Percentiles rank a stretch among this genome's conserved stretches.
Evolutionary conservation across 2,797 vertebrate genomes (phyloP).

Genomic region (Muscicapa striata): DNA sequence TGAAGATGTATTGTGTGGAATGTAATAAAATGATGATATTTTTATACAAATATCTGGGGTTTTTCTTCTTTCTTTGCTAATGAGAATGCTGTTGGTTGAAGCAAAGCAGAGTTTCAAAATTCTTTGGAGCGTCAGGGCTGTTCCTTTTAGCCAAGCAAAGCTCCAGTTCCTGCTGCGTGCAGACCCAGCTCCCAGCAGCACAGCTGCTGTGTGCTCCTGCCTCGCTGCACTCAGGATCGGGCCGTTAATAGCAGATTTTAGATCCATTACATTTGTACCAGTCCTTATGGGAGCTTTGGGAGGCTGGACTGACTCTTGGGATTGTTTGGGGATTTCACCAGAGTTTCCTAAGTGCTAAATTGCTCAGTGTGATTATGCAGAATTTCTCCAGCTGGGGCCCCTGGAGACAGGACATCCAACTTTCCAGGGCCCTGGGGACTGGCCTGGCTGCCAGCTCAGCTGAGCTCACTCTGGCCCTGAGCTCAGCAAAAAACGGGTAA

Average conservation of each 20-base stretch:
- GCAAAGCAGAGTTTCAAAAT: slow-evolving; percentile 38
- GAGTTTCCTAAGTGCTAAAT: slow-evolving; percentile 76
- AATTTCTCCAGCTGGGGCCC: slow-evolving; percentile 62
- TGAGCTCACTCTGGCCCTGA: background rate
- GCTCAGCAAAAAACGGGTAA: background rate
- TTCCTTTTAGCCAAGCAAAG: slow-evolving; percentile 13
- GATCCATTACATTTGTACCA: slow-evolving; percentile 60
- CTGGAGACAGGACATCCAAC: slow-evolving; percentile 53
- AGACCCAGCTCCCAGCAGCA: background rate
- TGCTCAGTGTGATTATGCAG: slow-evolving; percentile 71
- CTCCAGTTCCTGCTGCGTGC: background rate
- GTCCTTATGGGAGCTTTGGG: slow-evolving; percentile 68
- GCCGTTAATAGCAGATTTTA: slow-evolving; percentile 48
- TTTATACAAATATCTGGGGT: slow-evolving; percentile 88
- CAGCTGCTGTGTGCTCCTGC: background rate
- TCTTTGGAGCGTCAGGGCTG: slow-evolving; percentile 35
- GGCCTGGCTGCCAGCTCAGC: background rate
- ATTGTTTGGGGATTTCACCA: slow-evolving; percentile 74
- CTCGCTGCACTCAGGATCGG: slow-evolving; percentile 13
- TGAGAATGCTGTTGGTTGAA: slow-evolving; percentile 46
- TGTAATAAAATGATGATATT: slow-evolving; percentile 97
- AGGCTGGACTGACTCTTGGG: slow-evolving; percentile 70
- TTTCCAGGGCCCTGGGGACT: slow-evolving; percentile 12
- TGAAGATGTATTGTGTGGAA: slow-evolving; percentile 92
- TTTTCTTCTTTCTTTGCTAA: slow-evolving; percentile 67